Percentiles rank a stretch among this genome's conserved stretches.
These are phyloP conservation scores for Scaptomyza polygonia DNA, from an alignment of 2,888 invertebrate species.

Conservation along the genomic window DNA sequence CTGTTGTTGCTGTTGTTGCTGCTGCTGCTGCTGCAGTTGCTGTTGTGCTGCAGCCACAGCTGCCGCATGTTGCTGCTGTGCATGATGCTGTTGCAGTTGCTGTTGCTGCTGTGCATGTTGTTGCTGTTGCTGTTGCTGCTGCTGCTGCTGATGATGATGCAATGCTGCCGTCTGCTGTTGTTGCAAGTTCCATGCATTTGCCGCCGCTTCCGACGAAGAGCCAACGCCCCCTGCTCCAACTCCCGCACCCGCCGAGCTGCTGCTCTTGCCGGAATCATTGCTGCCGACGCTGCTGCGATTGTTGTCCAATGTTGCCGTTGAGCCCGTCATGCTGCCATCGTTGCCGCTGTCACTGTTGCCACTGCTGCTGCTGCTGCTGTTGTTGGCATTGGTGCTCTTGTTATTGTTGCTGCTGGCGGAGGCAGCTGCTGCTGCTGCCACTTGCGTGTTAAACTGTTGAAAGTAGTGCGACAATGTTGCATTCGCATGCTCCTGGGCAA, in stretches of 20 bases:
- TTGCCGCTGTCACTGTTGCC: constrained; percentile 68
- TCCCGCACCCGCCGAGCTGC: constrained; percentile 17
- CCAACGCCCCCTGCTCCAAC: constrained; percentile 14
- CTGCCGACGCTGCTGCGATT: constrained; percentile 51
- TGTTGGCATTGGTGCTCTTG: constrained; percentile 35
- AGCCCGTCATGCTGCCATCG: constrained; percentile 55
- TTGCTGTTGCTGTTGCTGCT: constrained; percentile 54
- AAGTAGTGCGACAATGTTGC: constrained; percentile 81
- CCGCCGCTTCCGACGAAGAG: constrained; percentile 41
- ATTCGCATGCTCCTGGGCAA: constrained; percentile 80
- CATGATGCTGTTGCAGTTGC: constrained; percentile 69
- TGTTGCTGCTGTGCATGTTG: constrained; percentile 61
- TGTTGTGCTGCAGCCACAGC: constrained; percentile 64
- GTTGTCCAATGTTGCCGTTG: constrained; percentile 45
- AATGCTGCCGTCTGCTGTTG: constrained; percentile 45
- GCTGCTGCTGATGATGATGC: constrained; percentile 56
- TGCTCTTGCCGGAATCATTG: constrained; percentile 47
- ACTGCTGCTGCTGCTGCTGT: constrained; percentile 48
- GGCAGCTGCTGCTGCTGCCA: constrained; percentile 69
- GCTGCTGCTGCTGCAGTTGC: constrained; percentile 60
- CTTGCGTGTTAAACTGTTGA: constrained; percentile 80
- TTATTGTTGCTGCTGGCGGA: constrained; percentile 49
- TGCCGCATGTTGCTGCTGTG: constrained; percentile 73
- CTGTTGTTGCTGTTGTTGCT: constrained; percentile 50
- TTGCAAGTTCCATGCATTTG: constrained; percentile 64